A percentile compares a stretch with the other conserved stretches of the same genome.
phyloP scores from a whole-genome alignment of 2,113 vertebrate species.

The Azemiops feae region DNA sequence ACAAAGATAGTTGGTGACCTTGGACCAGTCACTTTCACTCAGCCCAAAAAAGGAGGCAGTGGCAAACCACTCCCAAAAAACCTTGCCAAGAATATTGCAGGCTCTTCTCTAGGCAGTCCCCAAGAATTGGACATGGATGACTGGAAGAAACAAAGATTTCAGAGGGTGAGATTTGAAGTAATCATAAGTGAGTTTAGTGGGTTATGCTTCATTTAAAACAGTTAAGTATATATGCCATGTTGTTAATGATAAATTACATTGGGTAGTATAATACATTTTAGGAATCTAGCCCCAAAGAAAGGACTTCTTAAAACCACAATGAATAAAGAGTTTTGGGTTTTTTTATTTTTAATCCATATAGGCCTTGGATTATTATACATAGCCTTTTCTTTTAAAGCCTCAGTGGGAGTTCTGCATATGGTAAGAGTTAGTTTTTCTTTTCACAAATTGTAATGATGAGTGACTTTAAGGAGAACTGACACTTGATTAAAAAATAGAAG shows the following conservation, averaged over 20 bases:
- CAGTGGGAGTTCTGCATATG: constrained; percentile 10
- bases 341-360: not conserved
- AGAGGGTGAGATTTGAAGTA: not conserved
- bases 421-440: constrained; percentile 12
- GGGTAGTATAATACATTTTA: not conserved
- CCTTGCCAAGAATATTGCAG: not conserved
- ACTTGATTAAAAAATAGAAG: constrained; percentile 28
- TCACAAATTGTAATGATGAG: constrained; percentile 24
- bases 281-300: not conserved
- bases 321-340: not conserved
- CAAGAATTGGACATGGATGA: not conserved
- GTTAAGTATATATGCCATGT: not conserved
- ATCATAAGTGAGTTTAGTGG: not conserved
- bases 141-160: not conserved
- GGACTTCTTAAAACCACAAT: not conserved
- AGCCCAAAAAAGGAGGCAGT: not conserved
- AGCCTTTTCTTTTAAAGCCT: not conserved
- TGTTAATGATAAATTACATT: not conserved
- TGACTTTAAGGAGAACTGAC: constrained; percentile 16
- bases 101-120: not conserved
- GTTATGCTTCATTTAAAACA: not conserved
- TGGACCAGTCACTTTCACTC: not conserved
- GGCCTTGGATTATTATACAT: not conserved
- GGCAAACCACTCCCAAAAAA: not conserved
- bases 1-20: no score